Evolutionary conservation across 1,140 invertebrate species (phyloP).

Genomic region (Mizuhopecten yessoensis): DNA sequence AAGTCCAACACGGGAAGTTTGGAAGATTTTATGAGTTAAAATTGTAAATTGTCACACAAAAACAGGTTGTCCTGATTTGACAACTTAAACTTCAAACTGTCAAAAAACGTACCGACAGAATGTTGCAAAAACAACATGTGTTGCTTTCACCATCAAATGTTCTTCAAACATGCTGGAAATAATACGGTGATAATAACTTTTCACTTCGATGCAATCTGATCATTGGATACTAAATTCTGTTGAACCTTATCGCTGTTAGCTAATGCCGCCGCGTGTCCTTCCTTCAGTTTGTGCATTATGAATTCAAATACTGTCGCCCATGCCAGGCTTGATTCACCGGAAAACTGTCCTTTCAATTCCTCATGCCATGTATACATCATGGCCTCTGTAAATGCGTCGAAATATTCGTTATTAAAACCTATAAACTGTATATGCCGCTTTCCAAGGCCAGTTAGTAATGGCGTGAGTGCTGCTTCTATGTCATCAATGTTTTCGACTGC

Average conservation of each 20-base stretch:
- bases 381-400: slow-evolving; percentile 66
- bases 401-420: slow-evolving; percentile 69
- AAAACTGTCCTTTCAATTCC: slow-evolving; percentile 65
- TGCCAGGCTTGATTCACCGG: slow-evolving; percentile 44
- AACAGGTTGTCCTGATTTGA: no score
- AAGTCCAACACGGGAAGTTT: no score
- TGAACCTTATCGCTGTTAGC: neutral
- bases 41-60: no score
- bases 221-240: neutral
- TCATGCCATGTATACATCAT: slow-evolving; percentile 67
- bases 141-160: no score
- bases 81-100: no score
- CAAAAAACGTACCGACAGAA: no score
- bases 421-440: slow-evolving; percentile 68
- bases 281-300: slow-evolving; percentile 69
- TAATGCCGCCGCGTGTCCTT: slow-evolving; percentile 61
- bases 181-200: no score
- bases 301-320: slow-evolving; percentile 69
- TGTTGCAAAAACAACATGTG: no score
- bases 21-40: no score
- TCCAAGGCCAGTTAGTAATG: slow-evolving; percentile 66
- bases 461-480: slow-evolving; percentile 58
- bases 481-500: slow-evolving; percentile 73
- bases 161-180: no score
- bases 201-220: no score